These are phyloP conservation scores for Chaetogeoica ovagalla DNA, from an alignment of 2,888 invertebrate species.

Conservation along the genomic window DNA sequence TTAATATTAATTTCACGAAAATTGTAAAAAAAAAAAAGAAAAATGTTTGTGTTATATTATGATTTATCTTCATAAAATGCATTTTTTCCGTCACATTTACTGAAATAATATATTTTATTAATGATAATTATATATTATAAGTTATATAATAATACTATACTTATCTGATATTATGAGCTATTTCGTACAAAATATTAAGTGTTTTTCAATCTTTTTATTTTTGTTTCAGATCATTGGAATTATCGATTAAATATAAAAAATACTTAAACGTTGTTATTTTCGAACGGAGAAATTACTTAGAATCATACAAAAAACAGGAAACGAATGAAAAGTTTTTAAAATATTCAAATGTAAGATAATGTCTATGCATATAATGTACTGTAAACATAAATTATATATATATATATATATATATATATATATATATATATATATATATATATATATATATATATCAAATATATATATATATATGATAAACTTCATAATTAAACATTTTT, in stretches of 20 bases:
- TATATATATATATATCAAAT: no score
- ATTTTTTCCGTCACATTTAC: no score
- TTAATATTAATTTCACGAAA: no score
- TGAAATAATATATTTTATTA: no score
- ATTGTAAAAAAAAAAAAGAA: no score
- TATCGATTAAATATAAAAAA: slow-evolving; percentile 73
- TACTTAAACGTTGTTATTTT: slow-evolving; percentile 75
- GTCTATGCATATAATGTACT: neutral
- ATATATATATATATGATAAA: no score
- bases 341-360: slow-evolving; percentile 48
- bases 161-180: neutral
- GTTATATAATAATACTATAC: neutral
- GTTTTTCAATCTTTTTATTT: neutral
- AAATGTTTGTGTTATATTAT: no score
- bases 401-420: no score
- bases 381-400: neutral
- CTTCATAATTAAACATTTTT: no score
- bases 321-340: slow-evolving; percentile 64
- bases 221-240: slow-evolving; percentile 69
- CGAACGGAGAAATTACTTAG: slow-evolving; percentile 68
- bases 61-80: no score
- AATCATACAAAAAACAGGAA: slow-evolving; percentile 65
- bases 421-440: no score
- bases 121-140: no score
- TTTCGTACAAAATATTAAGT: neutral